Conservation (phyloP, 2,797 vertebrate species). For the Phylloscopus collybita region DNA sequence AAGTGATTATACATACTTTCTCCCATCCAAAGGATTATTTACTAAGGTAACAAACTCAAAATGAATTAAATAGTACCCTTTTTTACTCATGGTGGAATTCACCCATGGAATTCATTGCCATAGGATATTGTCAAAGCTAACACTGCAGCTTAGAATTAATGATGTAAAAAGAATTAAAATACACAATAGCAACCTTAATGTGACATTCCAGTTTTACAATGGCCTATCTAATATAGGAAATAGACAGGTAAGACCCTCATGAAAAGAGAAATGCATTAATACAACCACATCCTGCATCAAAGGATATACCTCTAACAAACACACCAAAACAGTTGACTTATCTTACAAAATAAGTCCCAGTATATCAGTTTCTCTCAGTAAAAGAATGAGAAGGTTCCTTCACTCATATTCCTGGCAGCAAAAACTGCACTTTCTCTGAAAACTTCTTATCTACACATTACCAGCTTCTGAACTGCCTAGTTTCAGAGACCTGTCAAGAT, state of each 20-base stretch:
- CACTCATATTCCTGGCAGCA: neutral
- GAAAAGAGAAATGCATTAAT: constrained; percentile 29
- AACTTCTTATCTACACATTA: neutral
- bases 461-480: neutral
- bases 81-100: neutral
- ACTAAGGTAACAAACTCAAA: constrained; percentile 55
- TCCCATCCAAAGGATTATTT: constrained; percentile 57
- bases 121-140: constrained; percentile 11
- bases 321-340: neutral
- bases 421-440: neutral
- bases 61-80: constrained; percentile 5
- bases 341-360: neutral
- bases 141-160: neutral
- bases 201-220: constrained; percentile 34
- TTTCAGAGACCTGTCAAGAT: neutral
- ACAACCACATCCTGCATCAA: constrained; percentile 39
- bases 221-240: neutral
- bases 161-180: neutral
- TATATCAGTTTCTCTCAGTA: neutral
- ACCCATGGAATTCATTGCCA: neutral
- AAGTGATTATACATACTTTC: constrained; percentile 59
- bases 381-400: neutral
- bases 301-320: neutral
- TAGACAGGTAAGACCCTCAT: constrained; percentile 17
- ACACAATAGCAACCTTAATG: constrained; percentile 1